Evolutionary conservation across 2,797 vertebrate genomes (phyloP), one percentile per base, ranked within the genome.

Genomic region (Sebastiscus tertius): DNA sequence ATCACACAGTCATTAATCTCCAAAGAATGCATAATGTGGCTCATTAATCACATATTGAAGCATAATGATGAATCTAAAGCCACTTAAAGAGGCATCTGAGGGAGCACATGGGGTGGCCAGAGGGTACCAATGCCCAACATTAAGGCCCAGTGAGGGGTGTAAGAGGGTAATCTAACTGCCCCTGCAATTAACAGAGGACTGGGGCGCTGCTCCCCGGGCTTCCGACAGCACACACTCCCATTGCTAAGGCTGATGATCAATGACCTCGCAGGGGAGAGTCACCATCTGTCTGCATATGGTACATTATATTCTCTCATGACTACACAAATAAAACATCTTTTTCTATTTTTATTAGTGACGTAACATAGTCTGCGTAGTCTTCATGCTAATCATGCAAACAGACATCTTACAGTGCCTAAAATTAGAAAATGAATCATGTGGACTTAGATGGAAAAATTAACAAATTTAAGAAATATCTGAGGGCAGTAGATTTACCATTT

Each of bases 111-210:
- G 33, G 81, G 81, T 63, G 81, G 67, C 67, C n/a, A 13, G 55
- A 67, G 77, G 86, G 77, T 81, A 46, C 74, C 77, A 9, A 16
- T 77, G 85, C 87, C 88, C 81, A 77, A 79, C 82, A 81, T 86
- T 79, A 85, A 59, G 82, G 83, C 84, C 75, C 84, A 84, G 89
- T 72, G 77, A 87, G 91, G 88, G 87, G 84, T 61, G 70, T 39
- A 6, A 87, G 84, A 91, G 91, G 94, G 88, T 94, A 93, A 92
- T 94, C 84, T 92, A 90, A 83, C 88, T 94, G 94, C 90, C 89
- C 93, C 93, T 71, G 92, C 91, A 95, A 95, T 96, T 96, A 95
- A 93, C 88, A 75, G 86, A 90, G 88, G 92, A 87, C 86, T 84
- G 81, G 85, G 90, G 88, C 82, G 91, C 79, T 80, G 83, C 89